Evolutionary conservation across 2,888 invertebrate genomes (phyloP), one percentile per base, ranked within the genome.

Genomic region (Noctua janthe): DNA sequence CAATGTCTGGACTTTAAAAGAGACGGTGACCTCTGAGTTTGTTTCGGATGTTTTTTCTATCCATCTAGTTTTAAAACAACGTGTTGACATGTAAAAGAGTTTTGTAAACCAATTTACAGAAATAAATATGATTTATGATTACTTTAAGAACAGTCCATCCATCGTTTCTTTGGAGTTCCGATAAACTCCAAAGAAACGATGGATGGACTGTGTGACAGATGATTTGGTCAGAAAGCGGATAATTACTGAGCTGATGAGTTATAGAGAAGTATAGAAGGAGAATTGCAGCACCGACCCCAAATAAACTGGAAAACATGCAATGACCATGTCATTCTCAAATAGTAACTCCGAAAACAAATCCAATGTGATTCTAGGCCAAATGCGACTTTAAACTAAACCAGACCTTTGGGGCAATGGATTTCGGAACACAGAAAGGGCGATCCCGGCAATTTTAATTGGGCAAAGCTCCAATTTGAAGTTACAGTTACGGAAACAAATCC

Each of bases 401-500:
- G n/a, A 66, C 56, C 35, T 64, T 70, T 56, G 47, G 13, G 3
- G 23, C 54, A 62, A 20, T 35, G 39, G 76, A n/a, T 69, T 78
- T 69, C 43, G 54, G 15, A 59, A 73, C 69, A 80, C 69, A 70
- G 62, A 67, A 70, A 64, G 43, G 62, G 62, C 69, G 39, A 67
- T 59, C 17, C 62, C 54, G 54, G 62, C 82, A 51, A 71, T 71
- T 69, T 73, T 59, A 71, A 86, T 83, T 62, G 71, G 54, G 59
- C 54, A 67, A 49, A 49, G 51, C 54, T 84, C 77, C 71, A 77
- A 83, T 76, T 71, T 39, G 15, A 13, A 70, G 43, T 66, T 13
- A n/a, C 51, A 59, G 66, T 51, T 43, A n/a, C 64, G 23, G n/a
- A 23, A 23, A 81, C 39, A n/a, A 49, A 56, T 74, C 13, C 20